A percentile compares a stretch with the other conserved stretches of the same genome.
phyloP scores from a whole-genome alignment of 2,888 invertebrate species.

The Aradus depressus region DNA sequence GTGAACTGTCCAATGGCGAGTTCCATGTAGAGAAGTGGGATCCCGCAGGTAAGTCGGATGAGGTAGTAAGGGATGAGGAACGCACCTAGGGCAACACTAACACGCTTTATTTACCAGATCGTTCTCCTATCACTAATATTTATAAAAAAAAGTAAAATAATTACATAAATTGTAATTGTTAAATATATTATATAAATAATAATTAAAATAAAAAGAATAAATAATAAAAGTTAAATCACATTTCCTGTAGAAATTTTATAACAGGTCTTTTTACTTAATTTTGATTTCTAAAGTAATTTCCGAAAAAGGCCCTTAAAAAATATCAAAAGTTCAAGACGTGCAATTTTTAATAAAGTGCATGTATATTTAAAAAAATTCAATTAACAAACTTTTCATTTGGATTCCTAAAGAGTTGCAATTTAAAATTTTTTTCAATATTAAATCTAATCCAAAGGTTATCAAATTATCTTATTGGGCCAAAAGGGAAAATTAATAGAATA shows the following conservation, averaged over 20 bases:
- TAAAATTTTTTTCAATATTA: no score
- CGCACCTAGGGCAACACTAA: slow-evolving; percentile 77
- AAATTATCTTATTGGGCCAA: no score
- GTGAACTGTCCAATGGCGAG: slow-evolving; percentile 86
- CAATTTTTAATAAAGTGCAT: not conserved
- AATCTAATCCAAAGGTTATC: no score
- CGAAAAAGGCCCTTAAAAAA: no score
- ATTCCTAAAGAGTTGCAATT: no score
- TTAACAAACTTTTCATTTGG: no score
- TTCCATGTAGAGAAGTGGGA: slow-evolving; percentile 91
- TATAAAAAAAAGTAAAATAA: not conserved
- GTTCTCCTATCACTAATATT: no score
- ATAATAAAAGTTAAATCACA: not conserved
- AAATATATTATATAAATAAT: not conserved
- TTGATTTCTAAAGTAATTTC: not conserved
- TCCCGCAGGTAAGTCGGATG: slow-evolving; percentile 78
- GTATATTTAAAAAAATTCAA: no score
- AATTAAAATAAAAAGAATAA: not conserved
- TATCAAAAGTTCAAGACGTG: no score
- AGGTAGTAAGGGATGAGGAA: slow-evolving; percentile 91
- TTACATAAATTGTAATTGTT: not conserved
- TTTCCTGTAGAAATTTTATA: not conserved
- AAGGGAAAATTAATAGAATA: no score
- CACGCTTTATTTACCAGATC: no score
- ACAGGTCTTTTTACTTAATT: not conserved